phyloP scores from a whole-genome alignment of 2,888 invertebrate genomes.

The Plagiodera versicolora region DNA sequence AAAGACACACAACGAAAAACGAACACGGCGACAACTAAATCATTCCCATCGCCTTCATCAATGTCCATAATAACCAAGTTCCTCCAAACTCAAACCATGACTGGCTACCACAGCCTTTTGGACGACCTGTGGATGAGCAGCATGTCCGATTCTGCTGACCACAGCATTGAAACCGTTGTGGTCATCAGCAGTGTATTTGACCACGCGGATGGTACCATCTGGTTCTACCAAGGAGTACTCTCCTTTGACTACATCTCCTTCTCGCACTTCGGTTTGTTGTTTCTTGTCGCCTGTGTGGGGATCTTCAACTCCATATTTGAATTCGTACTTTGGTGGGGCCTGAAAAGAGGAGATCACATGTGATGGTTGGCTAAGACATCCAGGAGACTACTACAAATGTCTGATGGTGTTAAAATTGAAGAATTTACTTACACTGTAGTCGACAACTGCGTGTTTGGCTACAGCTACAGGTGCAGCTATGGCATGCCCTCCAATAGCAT shows the following conservation, averaged over 20 bases:
- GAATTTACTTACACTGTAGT: constrained; percentile 20
- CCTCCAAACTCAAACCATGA: constrained; percentile 6
- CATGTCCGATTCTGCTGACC: constrained; percentile 57
- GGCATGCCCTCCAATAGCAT: constrained; percentile 14
- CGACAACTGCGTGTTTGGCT: constrained; percentile 30
- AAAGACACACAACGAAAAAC: constrained; percentile 15
- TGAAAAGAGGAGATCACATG: no score
- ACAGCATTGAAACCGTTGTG: constrained; percentile 65
- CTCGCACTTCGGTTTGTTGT: constrained; percentile 58
- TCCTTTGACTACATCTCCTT: constrained; percentile 64
- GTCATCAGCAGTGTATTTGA: constrained; percentile 66
- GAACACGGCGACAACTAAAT: constrained; percentile 18
- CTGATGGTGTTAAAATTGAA: not conserved
- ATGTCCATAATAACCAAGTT: constrained; percentile 1
- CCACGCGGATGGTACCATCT: constrained; percentile 65
- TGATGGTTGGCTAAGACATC: no score
- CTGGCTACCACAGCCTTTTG: constrained; percentile 16
- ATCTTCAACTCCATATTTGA: constrained; percentile 60
- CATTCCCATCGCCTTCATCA: not conserved
- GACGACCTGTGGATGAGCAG: constrained; percentile 37
- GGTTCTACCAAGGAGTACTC: constrained; percentile 66
- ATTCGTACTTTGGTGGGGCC: constrained; percentile 52
- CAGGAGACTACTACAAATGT: no score
- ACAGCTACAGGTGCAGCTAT: constrained; percentile 30
- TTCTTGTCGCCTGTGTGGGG: constrained; percentile 60